Percentiles rank a stretch among this genome's conserved stretches.
These are phyloP conservation scores for Cloeon dipterum DNA, from an alignment of 2,888 invertebrate genomes.

Conservation along the genomic window DNA sequence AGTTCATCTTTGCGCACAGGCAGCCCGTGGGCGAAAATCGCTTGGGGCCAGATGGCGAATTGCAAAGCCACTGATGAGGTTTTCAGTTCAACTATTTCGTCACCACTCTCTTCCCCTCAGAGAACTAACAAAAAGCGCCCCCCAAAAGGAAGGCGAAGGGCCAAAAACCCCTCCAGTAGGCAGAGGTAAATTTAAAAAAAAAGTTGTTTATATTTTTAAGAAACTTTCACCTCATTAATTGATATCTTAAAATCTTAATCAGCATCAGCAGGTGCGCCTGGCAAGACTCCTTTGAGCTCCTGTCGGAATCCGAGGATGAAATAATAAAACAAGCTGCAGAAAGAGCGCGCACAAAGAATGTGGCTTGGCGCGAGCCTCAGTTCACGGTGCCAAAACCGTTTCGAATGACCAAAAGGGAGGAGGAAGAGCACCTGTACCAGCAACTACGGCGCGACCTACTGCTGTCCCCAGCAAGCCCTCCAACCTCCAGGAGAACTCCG, in stretches of 20 bases:
- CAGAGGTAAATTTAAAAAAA: too few species aligned
- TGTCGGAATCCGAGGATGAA: neutral
- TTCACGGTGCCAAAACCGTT: slow-evolving; percentile 43
- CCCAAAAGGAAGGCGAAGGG: too few species aligned
- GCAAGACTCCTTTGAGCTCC: too few species aligned
- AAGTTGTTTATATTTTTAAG: too few species aligned
- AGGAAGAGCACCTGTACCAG: slow-evolving; percentile 30
- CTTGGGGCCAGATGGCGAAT: neutral
- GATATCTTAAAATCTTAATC: too few species aligned
- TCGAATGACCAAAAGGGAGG: slow-evolving; percentile 33
- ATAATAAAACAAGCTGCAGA: neutral
- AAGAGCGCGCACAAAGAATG: slow-evolving; percentile 6
- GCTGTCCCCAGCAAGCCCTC: neutral
- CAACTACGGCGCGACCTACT: slow-evolving; percentile 17
- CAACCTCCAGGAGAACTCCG: neutral
- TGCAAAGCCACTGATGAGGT: neutral
- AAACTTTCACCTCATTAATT: too few species aligned
- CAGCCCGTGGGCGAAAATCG: neutral
- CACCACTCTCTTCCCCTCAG: neutral
- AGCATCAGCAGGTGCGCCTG: too few species aligned
- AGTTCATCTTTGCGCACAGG: too few species aligned
- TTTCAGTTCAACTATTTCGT: neutral
- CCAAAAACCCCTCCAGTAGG: too few species aligned
- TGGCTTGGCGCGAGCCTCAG: slow-evolving; percentile 10
- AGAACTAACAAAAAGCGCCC: too few species aligned